These are phyloP conservation scores for Acanthochromis polyacanthus DNA, from an alignment of 2,113 vertebrate species.

Conservation along the genomic window DNA sequence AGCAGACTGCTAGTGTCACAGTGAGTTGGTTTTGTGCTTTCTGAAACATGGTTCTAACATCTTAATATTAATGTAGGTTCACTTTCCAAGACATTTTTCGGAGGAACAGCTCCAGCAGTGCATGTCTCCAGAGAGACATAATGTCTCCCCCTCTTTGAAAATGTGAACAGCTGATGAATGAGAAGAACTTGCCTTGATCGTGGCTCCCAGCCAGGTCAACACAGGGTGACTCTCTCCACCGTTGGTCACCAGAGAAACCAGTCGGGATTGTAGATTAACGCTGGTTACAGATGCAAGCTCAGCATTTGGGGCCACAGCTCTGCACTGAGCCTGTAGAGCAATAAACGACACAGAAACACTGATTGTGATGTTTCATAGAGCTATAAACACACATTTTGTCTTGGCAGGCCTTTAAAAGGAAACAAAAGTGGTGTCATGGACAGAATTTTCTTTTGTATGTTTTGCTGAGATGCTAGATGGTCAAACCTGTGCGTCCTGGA, in stretches of 20 bases:
- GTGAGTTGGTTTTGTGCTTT: neutral
- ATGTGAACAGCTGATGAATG: neutral
- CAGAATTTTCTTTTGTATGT: neutral
- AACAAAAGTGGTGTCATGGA: no score
- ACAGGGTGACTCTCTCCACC: slow-evolving; percentile 57
- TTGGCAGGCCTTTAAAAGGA: neutral
- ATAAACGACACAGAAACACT: neutral
- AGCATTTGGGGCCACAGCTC: slow-evolving; percentile 54
- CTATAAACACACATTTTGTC: no score
- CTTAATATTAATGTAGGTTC: no score
- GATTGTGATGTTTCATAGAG: neutral
- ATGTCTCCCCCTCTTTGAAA: neutral
- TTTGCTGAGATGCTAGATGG: neutral
- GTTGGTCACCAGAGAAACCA: slow-evolving; percentile 76
- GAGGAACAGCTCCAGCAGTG: neutral
- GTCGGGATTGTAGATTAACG: slow-evolving; percentile 66
- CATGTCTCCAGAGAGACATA: neutral
- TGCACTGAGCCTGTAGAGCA: slow-evolving; percentile 67
- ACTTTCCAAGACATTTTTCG: neutral
- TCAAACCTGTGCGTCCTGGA: slow-evolving; percentile 81
- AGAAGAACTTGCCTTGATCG: slow-evolving; percentile 66
- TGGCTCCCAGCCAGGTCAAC: slow-evolving; percentile 81
- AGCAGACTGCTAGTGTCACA: slow-evolving; percentile 21
- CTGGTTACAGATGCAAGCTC: slow-evolving; percentile 77
- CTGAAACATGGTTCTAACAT: no score